phyloP scores from a whole-genome alignment of 2,888 invertebrate species.

The Hesperia comma region DNA sequence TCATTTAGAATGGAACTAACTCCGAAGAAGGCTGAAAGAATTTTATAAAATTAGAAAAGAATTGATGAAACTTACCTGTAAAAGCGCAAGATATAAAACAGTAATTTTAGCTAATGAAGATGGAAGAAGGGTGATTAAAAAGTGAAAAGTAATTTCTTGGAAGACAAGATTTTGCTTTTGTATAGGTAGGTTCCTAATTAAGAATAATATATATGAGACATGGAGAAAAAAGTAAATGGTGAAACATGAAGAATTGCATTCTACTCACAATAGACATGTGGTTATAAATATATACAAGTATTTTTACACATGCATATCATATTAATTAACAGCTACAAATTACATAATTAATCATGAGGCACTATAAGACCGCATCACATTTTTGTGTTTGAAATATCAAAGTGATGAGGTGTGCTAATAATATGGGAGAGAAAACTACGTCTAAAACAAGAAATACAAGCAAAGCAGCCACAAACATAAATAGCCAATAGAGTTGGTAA shows the following conservation, averaged over 20 bases:
- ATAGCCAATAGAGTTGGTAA: constrained; percentile 1
- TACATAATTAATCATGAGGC: too few species aligned
- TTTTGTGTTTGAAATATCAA: neutral
- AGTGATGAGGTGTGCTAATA: neutral
- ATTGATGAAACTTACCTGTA: constrained; percentile 17
- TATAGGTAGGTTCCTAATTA: too few species aligned
- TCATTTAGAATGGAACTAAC: constrained; percentile 5
- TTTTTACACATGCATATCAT: too few species aligned
- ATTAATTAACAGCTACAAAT: too few species aligned
- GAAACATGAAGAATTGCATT: neutral
- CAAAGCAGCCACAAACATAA: neutral
- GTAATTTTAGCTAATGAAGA: constrained; percentile 4
- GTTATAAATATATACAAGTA: too few species aligned
- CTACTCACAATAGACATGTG: too few species aligned
- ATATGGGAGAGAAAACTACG: neutral
- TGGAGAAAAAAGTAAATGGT: neutral
- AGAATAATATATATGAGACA: too few species aligned
- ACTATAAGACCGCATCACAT: neutral
- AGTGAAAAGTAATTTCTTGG: neutral
- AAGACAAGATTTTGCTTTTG: neutral
- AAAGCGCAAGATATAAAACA: constrained; percentile 12
- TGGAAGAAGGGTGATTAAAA: neutral
- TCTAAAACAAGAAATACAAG: neutral
- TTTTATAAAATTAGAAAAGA: constrained; percentile 7
- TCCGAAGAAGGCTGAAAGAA: constrained; percentile 6